Base-by-base conservation (phyloP, 2,888 invertebrate species). In the Seira ritae region DNA sequence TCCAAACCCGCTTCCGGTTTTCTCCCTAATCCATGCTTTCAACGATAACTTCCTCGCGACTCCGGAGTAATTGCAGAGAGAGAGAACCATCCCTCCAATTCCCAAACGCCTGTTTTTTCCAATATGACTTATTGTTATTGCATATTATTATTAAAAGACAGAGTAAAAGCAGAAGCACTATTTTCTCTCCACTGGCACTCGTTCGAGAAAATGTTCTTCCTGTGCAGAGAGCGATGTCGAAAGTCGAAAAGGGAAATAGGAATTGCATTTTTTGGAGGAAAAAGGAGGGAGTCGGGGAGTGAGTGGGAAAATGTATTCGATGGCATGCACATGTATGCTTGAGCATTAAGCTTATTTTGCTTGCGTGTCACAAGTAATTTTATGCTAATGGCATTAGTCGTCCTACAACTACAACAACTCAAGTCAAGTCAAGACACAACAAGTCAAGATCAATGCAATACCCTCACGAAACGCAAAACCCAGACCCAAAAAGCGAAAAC, bases 331-430 rank as follows among this genome's bases (percentile, higher is more conserved):
- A n/a, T n/a, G n/a, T n/a, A n/a, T n/a, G 31, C 31, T 31, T 31
- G 31, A 50, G 50, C 31, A 31, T 31, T 31, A n/a, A 31, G 31
- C 31, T 31, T 31, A 31, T 31, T 31, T 31, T 46, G 66, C 31
- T 83, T 78, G 83, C 83, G 78, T 83, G 83, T 78, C 74, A 17
- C 69, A 77, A 83, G 73, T 79, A 78, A 83, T 78, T 83, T 83
- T 83, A 83, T 83, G 83, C 74, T 83, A 83, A 83, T 83, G 66
- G 73, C 78, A 78, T 81, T 81, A 81, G 55, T 81, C 31, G 31
- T 31, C 2, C 31, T 4, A 31, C 31, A 31, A 31, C n/a, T n/a
- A 55, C 55, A 50, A 20, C 22, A 55, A 46, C 55, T 81, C 50
- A 66, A 1, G 24, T 31, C 31, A 31, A 31, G 3, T 31, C 31